Evolutionary conservation across 2,888 invertebrate genomes (phyloP).

Genomic region (Augochlorella aurata): DNA sequence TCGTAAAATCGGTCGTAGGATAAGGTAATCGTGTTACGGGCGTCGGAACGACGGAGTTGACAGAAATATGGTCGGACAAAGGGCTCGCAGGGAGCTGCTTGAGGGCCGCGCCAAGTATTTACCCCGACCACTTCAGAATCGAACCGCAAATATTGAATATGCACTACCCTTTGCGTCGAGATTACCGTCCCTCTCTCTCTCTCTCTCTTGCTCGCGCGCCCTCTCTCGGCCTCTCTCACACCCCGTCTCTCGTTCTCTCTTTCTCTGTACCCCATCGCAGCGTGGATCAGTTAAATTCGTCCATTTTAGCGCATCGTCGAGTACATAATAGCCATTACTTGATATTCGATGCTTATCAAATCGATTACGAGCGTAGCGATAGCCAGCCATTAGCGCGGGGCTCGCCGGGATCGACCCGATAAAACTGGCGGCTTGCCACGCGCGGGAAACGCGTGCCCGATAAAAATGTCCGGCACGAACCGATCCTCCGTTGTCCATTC

Average conservation of each 20-base stretch:
- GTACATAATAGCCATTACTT: conserved; percentile 13
- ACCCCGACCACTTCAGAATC: conserved; percentile 5
- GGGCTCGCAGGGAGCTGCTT: conserved; percentile 5
- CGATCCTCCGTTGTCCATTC: conserved; percentile 11
- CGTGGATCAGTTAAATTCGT: conserved; percentile 1
- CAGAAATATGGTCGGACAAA: conserved; percentile 10
- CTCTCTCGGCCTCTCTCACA: not conserved
- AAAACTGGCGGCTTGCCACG: conserved; percentile 46
- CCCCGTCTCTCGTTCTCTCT: not conserved
- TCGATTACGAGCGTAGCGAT: conserved; percentile 34
- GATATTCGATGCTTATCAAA: conserved; percentile 15
- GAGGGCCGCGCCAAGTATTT: conserved; percentile 2
- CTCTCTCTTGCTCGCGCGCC: not conserved
- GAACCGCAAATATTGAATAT: conserved; percentile 7
- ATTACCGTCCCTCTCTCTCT: not conserved
- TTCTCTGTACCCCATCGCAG: not conserved
- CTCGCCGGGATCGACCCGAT: conserved; percentile 38
- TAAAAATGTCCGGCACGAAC: conserved; percentile 25
- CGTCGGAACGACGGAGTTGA: conserved; percentile 1
- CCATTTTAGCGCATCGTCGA: conserved; percentile 10
- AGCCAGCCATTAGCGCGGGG: conserved; percentile 18
- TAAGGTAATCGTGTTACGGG: conserved; percentile 5
- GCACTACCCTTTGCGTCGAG: conserved; percentile 1
- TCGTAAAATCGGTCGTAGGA: conserved; percentile 8
- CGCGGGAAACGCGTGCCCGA: conserved; percentile 23